Evolutionary conservation across 2,797 vertebrate genomes (phyloP).

Genomic region (Gymnopithys bicolor): DNA sequence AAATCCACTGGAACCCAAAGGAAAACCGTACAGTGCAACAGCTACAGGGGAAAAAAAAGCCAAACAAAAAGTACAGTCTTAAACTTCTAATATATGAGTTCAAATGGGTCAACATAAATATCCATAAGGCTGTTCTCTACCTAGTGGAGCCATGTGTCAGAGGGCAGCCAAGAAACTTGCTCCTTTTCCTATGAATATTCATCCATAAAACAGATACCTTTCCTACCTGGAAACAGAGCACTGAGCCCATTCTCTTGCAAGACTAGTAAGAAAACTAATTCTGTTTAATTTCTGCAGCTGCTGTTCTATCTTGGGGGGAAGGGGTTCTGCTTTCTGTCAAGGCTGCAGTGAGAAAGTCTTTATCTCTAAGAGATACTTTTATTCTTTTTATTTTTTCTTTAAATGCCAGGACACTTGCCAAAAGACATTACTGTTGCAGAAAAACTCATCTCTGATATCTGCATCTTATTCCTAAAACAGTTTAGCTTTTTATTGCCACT

Average conservation of each 20-base stretch:
- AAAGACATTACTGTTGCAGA: conserved; percentile 49
- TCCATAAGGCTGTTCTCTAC: not conserved
- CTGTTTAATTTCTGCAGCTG: not conserved
- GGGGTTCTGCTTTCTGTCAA: not conserved
- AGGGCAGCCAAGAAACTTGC: not conserved
- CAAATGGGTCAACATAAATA: not conserved
- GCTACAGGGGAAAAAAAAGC: not conserved
- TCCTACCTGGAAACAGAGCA: not conserved
- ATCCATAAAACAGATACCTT: not conserved
- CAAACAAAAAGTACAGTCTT: not conserved
- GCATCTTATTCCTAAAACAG: conserved; percentile 63
- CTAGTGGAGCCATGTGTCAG: not conserved
- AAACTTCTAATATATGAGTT: not conserved
- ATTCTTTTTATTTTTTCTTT: conserved; percentile 37
- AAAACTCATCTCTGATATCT: conserved; percentile 66
- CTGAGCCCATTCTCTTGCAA: not conserved
- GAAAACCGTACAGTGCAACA: accelerated
- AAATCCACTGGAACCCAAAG: not conserved
- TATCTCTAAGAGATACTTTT: not conserved
- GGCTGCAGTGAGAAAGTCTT: not conserved
- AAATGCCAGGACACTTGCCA: conserved; percentile 54
- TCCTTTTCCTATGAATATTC: not conserved
- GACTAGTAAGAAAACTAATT: not conserved
- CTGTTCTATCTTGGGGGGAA: not conserved
- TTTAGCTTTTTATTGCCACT: conserved; percentile 67